Evolutionary conservation across 2,888 invertebrate genomes (phyloP).

Genomic region (Acleris sparsana): DNA sequence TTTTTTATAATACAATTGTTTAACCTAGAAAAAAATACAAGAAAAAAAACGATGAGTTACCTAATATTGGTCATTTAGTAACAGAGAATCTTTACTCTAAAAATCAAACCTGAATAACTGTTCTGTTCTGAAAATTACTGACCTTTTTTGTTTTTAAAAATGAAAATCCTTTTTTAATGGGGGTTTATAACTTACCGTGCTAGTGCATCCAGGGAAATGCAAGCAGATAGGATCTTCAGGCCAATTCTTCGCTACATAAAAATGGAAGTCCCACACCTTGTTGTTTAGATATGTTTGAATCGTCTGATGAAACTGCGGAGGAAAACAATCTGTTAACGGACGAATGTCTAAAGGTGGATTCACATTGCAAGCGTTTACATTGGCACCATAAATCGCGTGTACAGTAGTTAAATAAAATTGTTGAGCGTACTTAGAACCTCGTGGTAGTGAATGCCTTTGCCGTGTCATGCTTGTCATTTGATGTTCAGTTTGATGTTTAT

Average conservation of each 20-base stretch:
- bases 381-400: background rate
- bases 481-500: background rate
- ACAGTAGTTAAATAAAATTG: no score
- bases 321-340: conserved; percentile 39
- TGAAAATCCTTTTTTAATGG: background rate
- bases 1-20: no score
- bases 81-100: no score
- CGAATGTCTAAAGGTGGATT: background rate
- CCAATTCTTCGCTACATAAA: conserved; percentile 95
- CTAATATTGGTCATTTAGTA: no score
- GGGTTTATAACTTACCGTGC: conserved; percentile 85
- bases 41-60: no score
- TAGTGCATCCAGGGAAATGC: conserved; percentile 95
- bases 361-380: background rate
- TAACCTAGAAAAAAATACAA: no score
- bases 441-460: no score
- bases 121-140: background rate
- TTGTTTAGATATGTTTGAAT: conserved; percentile 94
- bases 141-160: no score
- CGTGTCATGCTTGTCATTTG: no score
- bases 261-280: conserved; percentile 94
- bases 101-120: no score
- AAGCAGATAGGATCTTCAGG: conserved; percentile 92
- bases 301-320: conserved; percentile 93
- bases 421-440: no score